Base-by-base conservation (phyloP, 1,140 invertebrate species). In the Caenorhabditis elegans region DNA sequence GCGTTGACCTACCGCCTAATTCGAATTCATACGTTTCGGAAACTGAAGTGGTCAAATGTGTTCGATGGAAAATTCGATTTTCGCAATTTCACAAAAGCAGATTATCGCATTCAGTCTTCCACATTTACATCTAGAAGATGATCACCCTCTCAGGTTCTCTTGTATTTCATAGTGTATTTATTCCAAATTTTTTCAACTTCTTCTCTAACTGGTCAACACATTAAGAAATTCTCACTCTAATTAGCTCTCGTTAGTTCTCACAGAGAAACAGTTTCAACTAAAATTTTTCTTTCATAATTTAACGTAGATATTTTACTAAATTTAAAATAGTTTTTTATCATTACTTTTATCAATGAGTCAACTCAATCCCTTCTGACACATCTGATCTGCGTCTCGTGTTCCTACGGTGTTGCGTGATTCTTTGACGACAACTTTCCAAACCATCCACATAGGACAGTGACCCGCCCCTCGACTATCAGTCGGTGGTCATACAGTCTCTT, bases 21-120 rank as follows among this genome's bases (percentile, higher is more conserved):
- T 70, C 60, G 60, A 70, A 70, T 70, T 70, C 60, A 70, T 70
- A 70, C 60, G 60, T 70, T 70, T 70, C 60, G 60, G 60, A 70
- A 70, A 70, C 60, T 70, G 60, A 70, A 70, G 60, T 70, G 60
- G 60, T 70, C 60, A 39, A 39, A 70, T 70, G 60, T 22, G 60
- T 70, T 70, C 60, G 34, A 70, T 70, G 34, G 34, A 70, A 70
- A 43, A 43, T 70, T 43, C 26, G n/a, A 43, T 22, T 70, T 70
- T 70, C 60, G 60, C 60, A 70, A 53, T 70, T 70, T 70, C 60
- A 70, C 60, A 70, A 70, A 70, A 70, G 60, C 60, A 70, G 60
- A 70, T 70, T 22, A 70, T 70, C 60, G 60, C 60, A 70, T 70
- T 39, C 60, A 70, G 60, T 70, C 60, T 53, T 39, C 39, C 19